Base-by-base conservation (phyloP, 1,140 invertebrate species). In the Penaeus vannamei region DNA sequence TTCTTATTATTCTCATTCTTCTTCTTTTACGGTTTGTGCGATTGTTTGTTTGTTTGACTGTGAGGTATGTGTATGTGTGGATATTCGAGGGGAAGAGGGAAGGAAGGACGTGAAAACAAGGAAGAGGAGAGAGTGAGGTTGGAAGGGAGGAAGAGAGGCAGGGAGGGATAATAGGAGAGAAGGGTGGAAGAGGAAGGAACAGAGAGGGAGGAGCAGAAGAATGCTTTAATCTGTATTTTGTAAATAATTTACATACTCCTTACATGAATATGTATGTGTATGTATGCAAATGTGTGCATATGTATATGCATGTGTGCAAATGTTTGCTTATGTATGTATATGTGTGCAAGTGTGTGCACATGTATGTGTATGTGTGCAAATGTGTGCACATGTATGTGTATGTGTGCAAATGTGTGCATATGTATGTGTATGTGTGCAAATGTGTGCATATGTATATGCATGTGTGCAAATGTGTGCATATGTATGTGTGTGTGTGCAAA, bases 71-170 rank as follows among this genome's bases (percentile, higher is more conserved):
- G n/a, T n/a, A 64, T n/a, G n/a, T n/a, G n/a, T n/a, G n/a, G n/a
- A n/a, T n/a, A n/a, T n/a, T n/a, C n/a, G 66, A 69, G 66, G 29
- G 66, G 29, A 29, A 69, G 66, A 69, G 66, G 29, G 66, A 69
- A 26, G 29, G 64, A 69, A 26, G 29, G 64, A 69, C 23, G 29
- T 23, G 29, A 29, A 69, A 29, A 69, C 23, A 69, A 29, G 29
- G 66, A 69, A 29, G 29, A 29, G 29, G 66, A 69, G 66, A 69
- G 66, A 69, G 66, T 26, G 66, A 69, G 66, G 29, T 23, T 26
- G 66, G 29, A 29, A 69, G 66, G 29, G 66, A 69, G 66, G 29
- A 29, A 69, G 66, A 69, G 66, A 17, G n/a, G n/a, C n/a, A n/a
- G n/a, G n/a, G n/a, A n/a, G n/a, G n/a, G n/a, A n/a, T n/a, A n/a